Evolutionary conservation across 2,797 vertebrate species (phyloP).

Genomic region (Nothura maculosa): DNA sequence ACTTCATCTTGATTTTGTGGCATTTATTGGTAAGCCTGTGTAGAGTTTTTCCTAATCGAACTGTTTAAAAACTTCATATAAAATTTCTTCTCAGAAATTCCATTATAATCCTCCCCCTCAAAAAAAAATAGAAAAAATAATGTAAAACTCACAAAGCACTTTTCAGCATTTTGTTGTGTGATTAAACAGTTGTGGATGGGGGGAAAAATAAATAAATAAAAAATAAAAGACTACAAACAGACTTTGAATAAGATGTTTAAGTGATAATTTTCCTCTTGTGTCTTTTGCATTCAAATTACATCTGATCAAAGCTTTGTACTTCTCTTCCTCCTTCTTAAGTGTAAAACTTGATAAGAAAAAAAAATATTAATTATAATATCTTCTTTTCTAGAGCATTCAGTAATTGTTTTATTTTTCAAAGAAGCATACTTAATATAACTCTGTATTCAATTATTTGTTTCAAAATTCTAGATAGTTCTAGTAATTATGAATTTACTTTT

Average conservation of each 20-base stretch:
- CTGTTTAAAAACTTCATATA: neutral
- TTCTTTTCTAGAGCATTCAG: neutral
- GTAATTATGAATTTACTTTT: neutral
- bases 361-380: neutral
- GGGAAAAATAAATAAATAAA: neutral
- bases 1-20: neutral
- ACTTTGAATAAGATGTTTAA: neutral
- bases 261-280: neutral
- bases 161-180: neutral
- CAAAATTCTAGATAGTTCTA: neutral
- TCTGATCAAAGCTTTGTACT: neutral
- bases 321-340: neutral
- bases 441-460: neutral
- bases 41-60: neutral
- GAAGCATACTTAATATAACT: neutral
- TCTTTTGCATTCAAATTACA: neutral
- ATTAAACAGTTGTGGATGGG: neutral
- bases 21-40: neutral
- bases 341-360: neutral
- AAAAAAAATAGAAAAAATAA: neutral
- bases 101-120: neutral
- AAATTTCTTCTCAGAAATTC: neutral
- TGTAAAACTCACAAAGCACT: neutral
- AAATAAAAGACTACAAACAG: neutral
- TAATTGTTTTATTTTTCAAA: neutral